Conservation (phyloP, 2,797 vertebrate genomes). For the Karalla daura region DNA sequence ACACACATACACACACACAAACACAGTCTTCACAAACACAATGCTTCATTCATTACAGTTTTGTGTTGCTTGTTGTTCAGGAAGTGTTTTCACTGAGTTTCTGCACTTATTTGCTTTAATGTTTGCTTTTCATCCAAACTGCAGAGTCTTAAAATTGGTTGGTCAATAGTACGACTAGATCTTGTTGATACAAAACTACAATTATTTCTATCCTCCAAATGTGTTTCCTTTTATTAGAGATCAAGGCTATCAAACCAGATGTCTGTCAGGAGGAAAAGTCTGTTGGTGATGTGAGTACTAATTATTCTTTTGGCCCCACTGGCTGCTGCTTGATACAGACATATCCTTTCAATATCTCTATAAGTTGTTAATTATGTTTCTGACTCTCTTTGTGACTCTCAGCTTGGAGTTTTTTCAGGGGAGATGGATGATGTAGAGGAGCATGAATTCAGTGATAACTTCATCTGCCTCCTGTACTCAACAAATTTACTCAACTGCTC, state of each 20-base stretch:
- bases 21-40: neutral
- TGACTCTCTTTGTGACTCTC: constrained; percentile 1
- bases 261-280: fast-evolving
- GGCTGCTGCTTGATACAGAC: neutral
- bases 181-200: neutral
- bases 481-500: constrained; percentile 66
- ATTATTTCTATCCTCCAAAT: neutral
- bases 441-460: fast-evolving
- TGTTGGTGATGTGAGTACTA: neutral
- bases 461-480: constrained; percentile 53
- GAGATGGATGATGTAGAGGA: fast-evolving
- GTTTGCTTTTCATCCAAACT: neutral
- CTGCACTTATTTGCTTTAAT: neutral
- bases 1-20: neutral
- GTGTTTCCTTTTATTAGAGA: constrained; percentile 18
- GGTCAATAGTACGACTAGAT: too few species aligned
- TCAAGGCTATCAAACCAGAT: neutral
- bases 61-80: too few species aligned
- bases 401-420: neutral
- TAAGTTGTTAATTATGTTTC: neutral
- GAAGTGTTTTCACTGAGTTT: neutral
- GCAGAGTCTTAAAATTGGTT: too few species aligned
- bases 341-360: neutral
- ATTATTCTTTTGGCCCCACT: neutral
- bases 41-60: neutral